These are phyloP conservation scores for Vanacampus margaritifer DNA, from an alignment of 2,113 vertebrate genomes.

Conservation along the genomic window DNA sequence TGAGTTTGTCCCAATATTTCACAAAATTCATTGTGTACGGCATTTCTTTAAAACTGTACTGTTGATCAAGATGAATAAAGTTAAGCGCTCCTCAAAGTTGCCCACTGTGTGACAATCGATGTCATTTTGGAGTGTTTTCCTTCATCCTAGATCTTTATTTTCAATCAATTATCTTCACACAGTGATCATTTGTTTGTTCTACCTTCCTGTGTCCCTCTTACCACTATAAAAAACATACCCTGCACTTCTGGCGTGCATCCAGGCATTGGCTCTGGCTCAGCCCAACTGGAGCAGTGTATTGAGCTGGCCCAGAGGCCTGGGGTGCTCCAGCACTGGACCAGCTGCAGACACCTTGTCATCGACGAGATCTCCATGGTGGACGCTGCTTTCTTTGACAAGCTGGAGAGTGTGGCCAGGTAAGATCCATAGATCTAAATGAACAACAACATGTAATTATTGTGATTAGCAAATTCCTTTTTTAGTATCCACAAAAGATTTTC, in stretches of 20 bases:
- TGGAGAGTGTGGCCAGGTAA: slow-evolving; percentile 90
- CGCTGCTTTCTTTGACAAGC: slow-evolving; percentile 89
- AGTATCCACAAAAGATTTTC: neutral
- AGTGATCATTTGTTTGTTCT: neutral
- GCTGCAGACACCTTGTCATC: slow-evolving; percentile 86
- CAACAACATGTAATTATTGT: neutral
- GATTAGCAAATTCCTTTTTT: neutral
- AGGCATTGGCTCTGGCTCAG: slow-evolving; percentile 91
- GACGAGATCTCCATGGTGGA: slow-evolving; percentile 98
- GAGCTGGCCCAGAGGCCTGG: slow-evolving; percentile 85
- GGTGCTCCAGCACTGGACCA: slow-evolving; percentile 87
- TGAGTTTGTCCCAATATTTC: fast-evolving
- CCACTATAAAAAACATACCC: neutral
- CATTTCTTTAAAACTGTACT: neutral
- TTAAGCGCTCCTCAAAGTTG: neutral
- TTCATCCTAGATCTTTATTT: neutral
- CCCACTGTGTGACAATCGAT: neutral
- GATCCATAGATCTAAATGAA: slow-evolving; percentile 2
- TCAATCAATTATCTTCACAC: neutral
- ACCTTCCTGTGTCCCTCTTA: neutral
- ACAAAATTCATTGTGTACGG: too few relatives aligned
- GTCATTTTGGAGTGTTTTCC: neutral
- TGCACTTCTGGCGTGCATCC: neutral
- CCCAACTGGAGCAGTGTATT: slow-evolving; percentile 85
- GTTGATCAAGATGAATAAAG: neutral